These are phyloP conservation scores for Temnothorax ravouxi DNA, from an alignment of 2,888 invertebrate species.

Conservation along the genomic window DNA sequence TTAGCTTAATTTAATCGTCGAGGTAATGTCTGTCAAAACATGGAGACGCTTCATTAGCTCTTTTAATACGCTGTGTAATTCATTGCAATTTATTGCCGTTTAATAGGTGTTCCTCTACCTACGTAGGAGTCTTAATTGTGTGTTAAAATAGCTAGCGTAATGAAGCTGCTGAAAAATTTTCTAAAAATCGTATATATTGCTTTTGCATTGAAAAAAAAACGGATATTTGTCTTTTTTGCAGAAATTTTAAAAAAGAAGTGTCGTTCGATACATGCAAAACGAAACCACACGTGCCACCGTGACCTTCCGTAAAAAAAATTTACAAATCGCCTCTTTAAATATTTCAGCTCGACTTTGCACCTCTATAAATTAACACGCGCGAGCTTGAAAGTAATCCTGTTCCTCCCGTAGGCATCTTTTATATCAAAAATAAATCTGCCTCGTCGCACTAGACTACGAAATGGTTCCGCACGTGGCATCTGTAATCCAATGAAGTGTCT, in stretches of 20 bases:
- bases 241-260: neutral
- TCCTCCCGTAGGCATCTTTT: constrained; percentile 4
- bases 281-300: neutral
- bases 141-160: neutral
- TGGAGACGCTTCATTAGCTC: constrained; percentile 8
- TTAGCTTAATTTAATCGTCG: constrained; percentile 48
- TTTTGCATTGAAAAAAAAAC: neutral
- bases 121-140: neutral
- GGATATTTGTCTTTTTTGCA: neutral
- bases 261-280: neutral
- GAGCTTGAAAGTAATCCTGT: constrained; percentile 42
- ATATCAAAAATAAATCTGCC: constrained; percentile 30
- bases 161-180: no score
- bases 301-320: constrained; percentile 29
- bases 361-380: constrained; percentile 21
- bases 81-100: neutral
- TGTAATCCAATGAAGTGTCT: neutral
- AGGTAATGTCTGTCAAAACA: constrained; percentile 35
- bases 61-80: neutral
- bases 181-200: neutral
- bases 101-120: neutral
- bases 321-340: constrained; percentile 17
- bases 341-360: neutral
- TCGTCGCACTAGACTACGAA: neutral
- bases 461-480: neutral